Base-by-base conservation (phyloP, 1,140 invertebrate species). In the Diorhabda sublineata region DNA sequence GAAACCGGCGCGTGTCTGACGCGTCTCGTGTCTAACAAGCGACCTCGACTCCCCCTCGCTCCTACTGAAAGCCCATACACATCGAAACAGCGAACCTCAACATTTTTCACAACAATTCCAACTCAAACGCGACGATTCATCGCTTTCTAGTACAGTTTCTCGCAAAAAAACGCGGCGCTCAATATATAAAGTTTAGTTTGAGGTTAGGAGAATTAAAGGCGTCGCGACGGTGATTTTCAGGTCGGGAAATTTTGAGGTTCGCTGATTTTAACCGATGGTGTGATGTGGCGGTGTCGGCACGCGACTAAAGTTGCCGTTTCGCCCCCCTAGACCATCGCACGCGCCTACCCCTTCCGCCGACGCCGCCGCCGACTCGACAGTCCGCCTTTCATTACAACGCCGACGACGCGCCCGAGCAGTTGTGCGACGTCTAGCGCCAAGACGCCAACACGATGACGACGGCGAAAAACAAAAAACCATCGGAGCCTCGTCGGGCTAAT, bases 401-500 rank as follows among this genome's bases (percentile, higher is more conserved):
- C 60, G 59, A 64, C 64, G 64, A 69, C 71, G 69, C 64, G 61
- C 4, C 47, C n/a, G 66, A 65, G 43, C 62, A 58, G 70, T 68
- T 62, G 58, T 45, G 44, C 61, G 64, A 43, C 64, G 65, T 62
- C 56, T 41, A 9, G 8, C 42, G n/a, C 7, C 64, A 58, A 61
- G 52, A 11, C 45, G 45, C 60, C 65, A 58, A n/a, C 7, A 41
- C 66, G 57, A 5, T 41, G 56, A 81, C 80, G 79, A 81, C 79
- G 67, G 79, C 79, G 43, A 81, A 81, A 72, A 77, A 68, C 66
- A 80, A 80, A 61, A 72, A 76, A 60, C 66, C 75, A 58, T 66
- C 76, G 8, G 79, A 80, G 73, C 83, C 82, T 69, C 79, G 84
- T 73, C 77, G 84, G 68, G 91, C 90, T 68, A 94, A 93, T 81